Percentiles rank a stretch among this genome's conserved stretches.
Conservation (phyloP, 2,888 invertebrate genomes). For the Temnothorax unifasciatus region DNA sequence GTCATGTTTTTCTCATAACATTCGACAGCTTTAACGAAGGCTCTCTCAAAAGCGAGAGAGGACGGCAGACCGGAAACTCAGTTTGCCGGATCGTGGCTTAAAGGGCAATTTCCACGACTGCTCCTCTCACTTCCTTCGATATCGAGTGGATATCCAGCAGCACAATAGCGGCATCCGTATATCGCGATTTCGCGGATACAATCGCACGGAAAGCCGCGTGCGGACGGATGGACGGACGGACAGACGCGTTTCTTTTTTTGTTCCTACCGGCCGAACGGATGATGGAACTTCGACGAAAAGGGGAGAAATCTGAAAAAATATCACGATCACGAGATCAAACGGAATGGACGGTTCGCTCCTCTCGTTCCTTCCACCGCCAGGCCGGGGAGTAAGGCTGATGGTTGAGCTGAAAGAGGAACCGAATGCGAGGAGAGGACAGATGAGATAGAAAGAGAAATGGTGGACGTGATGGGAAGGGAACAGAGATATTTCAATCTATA, state of each 20-base stretch:
- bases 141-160: conserved; percentile 40
- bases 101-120: conserved; percentile 51
- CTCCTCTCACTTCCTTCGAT: conserved; percentile 32
- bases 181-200: conserved; percentile 48
- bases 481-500: conserved; percentile 75
- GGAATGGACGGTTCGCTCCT: conserved; percentile 66
- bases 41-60: conserved; percentile 22
- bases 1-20: not conserved
- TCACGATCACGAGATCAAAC: conserved; percentile 75
- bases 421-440: conserved; percentile 12
- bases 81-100: conserved; percentile 23
- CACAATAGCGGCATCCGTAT: conserved; percentile 43
- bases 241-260: conserved; percentile 47
- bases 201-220: conserved; percentile 44
- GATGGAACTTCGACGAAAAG: conserved; percentile 53
- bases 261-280: conserved; percentile 56
- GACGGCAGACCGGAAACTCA: conserved; percentile 30
- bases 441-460: conserved; percentile 1
- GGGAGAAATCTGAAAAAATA: conserved; percentile 74
- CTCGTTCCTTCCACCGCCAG: conserved; percentile 35
- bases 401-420: conserved; percentile 4
- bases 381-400: conserved; percentile 3
- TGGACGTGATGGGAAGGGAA: conserved; percentile 11
- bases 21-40: conserved; percentile 2
- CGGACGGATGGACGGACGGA: not conserved